phyloP scores from a whole-genome alignment of 2,797 vertebrate genomes.

The Aphelocoma californica region DNA sequence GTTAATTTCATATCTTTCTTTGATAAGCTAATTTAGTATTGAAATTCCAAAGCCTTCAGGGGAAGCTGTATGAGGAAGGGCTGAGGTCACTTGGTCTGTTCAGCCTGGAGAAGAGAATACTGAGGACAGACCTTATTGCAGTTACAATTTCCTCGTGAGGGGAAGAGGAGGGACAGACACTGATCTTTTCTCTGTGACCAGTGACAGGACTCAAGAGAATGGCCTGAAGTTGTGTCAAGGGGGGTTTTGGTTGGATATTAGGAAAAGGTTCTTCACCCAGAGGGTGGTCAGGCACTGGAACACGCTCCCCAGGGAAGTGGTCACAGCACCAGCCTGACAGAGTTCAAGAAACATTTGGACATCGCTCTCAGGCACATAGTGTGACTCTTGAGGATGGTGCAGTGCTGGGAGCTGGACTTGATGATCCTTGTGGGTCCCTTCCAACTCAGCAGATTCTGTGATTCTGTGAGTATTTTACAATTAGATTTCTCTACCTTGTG shows the following conservation, averaged over 20 bases:
- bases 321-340: not conserved
- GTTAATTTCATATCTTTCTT: not conserved
- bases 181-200: too few species aligned
- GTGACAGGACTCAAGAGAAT: not conserved
- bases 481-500: not conserved
- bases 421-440: not conserved
- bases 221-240: not conserved
- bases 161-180: not conserved
- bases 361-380: not conserved
- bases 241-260: not conserved
- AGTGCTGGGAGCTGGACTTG: rapidly evolving
- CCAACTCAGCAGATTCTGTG: not conserved
- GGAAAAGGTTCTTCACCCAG: not conserved
- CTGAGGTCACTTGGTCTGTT: not conserved
- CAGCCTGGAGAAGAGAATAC: not conserved
- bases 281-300: not conserved
- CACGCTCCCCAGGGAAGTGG: too few species aligned
- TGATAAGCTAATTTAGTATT: not conserved
- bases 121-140: too few species aligned
- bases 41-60: not conserved
- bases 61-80: rapidly evolving
- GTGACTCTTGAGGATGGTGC: not conserved
- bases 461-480: not conserved
- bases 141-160: not conserved
- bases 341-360: not conserved